Evolutionary conservation across 2,888 invertebrate species (phyloP).

Genomic region (Drosophila vallismaia): DNA sequence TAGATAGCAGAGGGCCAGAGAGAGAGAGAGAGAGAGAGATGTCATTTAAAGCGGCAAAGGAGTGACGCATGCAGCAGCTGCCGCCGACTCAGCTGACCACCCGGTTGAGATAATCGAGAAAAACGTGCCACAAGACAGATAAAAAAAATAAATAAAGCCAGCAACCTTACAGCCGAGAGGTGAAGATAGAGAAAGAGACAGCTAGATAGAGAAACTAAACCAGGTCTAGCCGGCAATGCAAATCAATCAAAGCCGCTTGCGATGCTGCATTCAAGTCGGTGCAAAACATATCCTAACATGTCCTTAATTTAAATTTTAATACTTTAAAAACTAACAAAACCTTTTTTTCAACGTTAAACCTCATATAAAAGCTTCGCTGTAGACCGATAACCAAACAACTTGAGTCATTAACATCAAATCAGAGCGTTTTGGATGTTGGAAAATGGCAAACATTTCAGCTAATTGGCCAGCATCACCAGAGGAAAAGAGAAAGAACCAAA

Average conservation of each 20-base stretch:
- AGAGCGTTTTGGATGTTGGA: constrained; percentile 44
- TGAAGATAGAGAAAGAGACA: constrained; percentile 8
- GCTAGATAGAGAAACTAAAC: constrained; percentile 44
- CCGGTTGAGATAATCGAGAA: constrained; percentile 40
- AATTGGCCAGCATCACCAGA: constrained; percentile 56
- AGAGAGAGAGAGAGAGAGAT: background rate
- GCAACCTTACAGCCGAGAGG: constrained; percentile 24
- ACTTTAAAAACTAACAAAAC: background rate
- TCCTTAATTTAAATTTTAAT: too few species aligned
- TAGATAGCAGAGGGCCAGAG: too few species aligned
- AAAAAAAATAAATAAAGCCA: constrained; percentile 9
- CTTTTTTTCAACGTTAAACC: background rate
- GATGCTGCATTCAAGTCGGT: background rate
- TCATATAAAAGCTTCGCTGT: constrained; percentile 3
- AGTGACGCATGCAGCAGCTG: constrained; percentile 44
- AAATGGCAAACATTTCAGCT: constrained; percentile 71
- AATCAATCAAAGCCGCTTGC: constrained; percentile 58
- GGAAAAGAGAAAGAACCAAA: background rate
- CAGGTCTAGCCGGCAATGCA: constrained; percentile 62
- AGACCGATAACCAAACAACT: constrained; percentile 25
- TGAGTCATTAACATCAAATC: constrained; percentile 40
- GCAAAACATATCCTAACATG: background rate
- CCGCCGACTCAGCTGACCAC: constrained; percentile 37
- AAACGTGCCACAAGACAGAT: constrained; percentile 48
- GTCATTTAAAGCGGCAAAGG: background rate